These are phyloP conservation scores for Chrysopilus asiliformis DNA, from an alignment of 2,888 invertebrate species.

Conservation along the genomic window DNA sequence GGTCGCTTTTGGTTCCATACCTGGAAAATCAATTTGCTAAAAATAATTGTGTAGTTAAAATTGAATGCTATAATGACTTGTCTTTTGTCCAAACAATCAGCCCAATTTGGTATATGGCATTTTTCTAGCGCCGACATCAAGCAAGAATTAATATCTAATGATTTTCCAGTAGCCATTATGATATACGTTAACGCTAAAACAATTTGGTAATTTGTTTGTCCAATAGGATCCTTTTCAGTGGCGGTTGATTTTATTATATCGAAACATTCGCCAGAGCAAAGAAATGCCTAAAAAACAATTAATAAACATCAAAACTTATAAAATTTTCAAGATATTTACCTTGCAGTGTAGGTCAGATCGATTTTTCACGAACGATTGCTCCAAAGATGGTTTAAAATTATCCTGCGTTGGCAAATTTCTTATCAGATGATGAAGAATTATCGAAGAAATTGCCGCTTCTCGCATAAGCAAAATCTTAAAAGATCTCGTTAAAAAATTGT, in stretches of 20 bases:
- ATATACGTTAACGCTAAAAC: slow-evolving; percentile 51
- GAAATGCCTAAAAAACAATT: slow-evolving; percentile 46
- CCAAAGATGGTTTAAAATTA: slow-evolving; percentile 30
- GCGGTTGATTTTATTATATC: slow-evolving; percentile 28
- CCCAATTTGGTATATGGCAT: slow-evolving; percentile 46
- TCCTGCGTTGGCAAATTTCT: slow-evolving; percentile 37
- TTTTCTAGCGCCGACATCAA: slow-evolving; percentile 49
- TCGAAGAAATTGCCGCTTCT: slow-evolving; percentile 47
- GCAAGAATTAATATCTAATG: slow-evolving; percentile 47
- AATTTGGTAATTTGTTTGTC: slow-evolving; percentile 42
- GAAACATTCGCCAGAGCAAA: slow-evolving; percentile 54
- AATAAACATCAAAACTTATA: no score
- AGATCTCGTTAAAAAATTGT: neutral
- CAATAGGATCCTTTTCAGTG: slow-evolving; percentile 31
- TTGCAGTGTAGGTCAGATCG: slow-evolving; percentile 23
- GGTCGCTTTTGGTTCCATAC: slow-evolving; percentile 72
- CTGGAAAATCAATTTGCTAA: slow-evolving; percentile 29
- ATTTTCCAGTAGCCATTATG: slow-evolving; percentile 48
- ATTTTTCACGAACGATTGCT: slow-evolving; percentile 31
- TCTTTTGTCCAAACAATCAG: slow-evolving; percentile 57
- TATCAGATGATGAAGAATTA: slow-evolving; percentile 42
- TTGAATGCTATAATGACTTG: slow-evolving; percentile 39
- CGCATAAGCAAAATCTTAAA: slow-evolving; percentile 57
- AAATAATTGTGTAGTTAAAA: neutral
- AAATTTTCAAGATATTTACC: no score